These are phyloP conservation scores for Rostratula benghalensis DNA, from an alignment of 2,113 vertebrate species.

Conservation along the genomic window DNA sequence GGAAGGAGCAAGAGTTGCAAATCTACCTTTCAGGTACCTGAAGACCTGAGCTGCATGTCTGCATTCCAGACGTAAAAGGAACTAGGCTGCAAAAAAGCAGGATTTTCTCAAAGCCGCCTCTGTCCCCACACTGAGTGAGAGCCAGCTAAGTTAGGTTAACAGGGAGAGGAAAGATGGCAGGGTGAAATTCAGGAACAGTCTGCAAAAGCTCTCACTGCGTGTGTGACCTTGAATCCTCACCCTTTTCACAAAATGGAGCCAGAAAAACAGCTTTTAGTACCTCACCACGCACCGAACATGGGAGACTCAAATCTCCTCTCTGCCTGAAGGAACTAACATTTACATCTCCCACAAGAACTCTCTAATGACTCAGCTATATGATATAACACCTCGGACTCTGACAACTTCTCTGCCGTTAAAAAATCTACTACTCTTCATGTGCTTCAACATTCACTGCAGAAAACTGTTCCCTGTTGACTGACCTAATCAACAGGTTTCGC, in stretches of 20 bases:
- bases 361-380: conserved; percentile 53
- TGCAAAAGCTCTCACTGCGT: background rate
- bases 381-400: conserved; percentile 26
- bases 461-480: background rate
- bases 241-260: conserved; percentile 8
- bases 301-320: conserved; percentile 29
- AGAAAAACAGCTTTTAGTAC: conserved; percentile 2
- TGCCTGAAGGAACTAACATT: conserved; percentile 38
- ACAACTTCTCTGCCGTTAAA: background rate
- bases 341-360: conserved; percentile 40
- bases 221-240: conserved; percentile 23
- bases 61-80: background rate
- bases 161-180: background rate
- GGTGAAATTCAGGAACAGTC: background rate
- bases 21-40: background rate
- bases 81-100: background rate
- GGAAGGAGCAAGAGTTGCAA: background rate
- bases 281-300: background rate
- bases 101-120: background rate
- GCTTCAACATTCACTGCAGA: background rate
- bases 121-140: background rate
- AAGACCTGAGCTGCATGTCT: background rate
- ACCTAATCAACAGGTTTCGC: background rate
- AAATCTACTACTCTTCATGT: background rate
- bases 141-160: background rate